Evolutionary conservation across 92 coral and sea anemone species (phyloP), one percentile per base, ranked within the genome.

Genomic region (Epizoanthus fatuus): DNA sequence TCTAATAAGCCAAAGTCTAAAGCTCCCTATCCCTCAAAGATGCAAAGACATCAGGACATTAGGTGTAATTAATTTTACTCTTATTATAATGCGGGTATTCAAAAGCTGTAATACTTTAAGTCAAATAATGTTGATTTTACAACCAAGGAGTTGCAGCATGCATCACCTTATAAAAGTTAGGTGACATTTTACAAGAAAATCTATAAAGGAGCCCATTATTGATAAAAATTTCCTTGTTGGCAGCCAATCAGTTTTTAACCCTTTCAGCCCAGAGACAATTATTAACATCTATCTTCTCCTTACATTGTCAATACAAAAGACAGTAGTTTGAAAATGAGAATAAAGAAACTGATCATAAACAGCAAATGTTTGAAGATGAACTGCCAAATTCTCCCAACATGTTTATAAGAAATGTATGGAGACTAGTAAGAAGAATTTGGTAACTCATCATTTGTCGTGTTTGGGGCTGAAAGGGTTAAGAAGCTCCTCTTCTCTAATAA

Each of bases 11-110:
- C 42, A 25, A 63, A 25, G 69, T 63, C 69, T 63, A 63, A 25
- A 63, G 69, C 42, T 63, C 69, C 69, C 69, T 7, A 63, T 63
- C 69, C 69, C 69, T 63, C 69, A 63, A 63, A 63, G 69, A 63
- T 63, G 68, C 68, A 63, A 63, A 63, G 67, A 19, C 67, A 19
- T 22, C 67, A 62, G n/a, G 42, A 63, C n/a, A 63, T 25, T 63
- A 63, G 40, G 69, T 64, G 44, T 32, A 32, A 63, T 63, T 22
- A 63, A 64, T 32, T 32, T 64, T 64, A 64, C 69, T 64, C n/a
- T 64, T 64, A 32, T 32, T 64, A 32, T 7, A 64, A 64, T 64
- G 69, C 42, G 69, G 69, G 69, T 64, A 64, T 64, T 64, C 69
- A 64, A 64, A 64, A 64, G 40, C 69, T 64, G 40, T 64, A 64